Conservation (phyloP, 2,888 invertebrate genomes). For the Tridacna gigas region DNA sequence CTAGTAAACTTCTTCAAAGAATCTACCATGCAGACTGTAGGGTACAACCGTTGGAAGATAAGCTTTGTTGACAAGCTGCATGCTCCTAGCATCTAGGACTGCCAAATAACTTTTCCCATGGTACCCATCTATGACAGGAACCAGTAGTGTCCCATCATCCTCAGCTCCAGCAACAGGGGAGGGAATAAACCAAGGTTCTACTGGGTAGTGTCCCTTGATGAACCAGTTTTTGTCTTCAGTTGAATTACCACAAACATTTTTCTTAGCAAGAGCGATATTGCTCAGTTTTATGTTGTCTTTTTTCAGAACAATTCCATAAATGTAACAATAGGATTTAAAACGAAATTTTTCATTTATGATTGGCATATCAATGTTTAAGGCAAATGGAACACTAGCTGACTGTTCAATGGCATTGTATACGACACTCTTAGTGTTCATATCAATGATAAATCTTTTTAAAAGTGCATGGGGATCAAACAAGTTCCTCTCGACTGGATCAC, state of each 20-base stretch:
- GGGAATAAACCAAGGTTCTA: constrained; percentile 80
- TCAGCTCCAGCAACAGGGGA: constrained; percentile 70
- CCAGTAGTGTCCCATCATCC: constrained; percentile 81
- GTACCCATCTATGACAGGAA: constrained; percentile 77
- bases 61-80: constrained; percentile 73
- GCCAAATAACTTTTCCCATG: constrained; percentile 72
- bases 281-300: constrained; percentile 70
- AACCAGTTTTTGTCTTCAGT: constrained; percentile 71
- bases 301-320: constrained; percentile 80
- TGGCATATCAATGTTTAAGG: constrained; percentile 78
- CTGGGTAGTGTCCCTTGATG: constrained; percentile 72
- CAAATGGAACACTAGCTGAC: constrained; percentile 59
- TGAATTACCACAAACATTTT: constrained; percentile 73
- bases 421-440: constrained; percentile 59
- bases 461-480: constrained; percentile 70
- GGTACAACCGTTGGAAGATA: constrained; percentile 79
- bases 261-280: constrained; percentile 79
- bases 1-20: constrained; percentile 68
- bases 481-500: constrained; percentile 70
- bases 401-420: constrained; percentile 50
- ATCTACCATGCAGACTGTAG: constrained; percentile 81
- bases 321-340: constrained; percentile 75
- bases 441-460: constrained; percentile 74
- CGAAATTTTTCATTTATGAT: constrained; percentile 80
- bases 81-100: constrained; percentile 76